These are phyloP conservation scores for Ranitomeya variabilis DNA, from an alignment of 2,113 vertebrate species.

Conservation along the genomic window DNA sequence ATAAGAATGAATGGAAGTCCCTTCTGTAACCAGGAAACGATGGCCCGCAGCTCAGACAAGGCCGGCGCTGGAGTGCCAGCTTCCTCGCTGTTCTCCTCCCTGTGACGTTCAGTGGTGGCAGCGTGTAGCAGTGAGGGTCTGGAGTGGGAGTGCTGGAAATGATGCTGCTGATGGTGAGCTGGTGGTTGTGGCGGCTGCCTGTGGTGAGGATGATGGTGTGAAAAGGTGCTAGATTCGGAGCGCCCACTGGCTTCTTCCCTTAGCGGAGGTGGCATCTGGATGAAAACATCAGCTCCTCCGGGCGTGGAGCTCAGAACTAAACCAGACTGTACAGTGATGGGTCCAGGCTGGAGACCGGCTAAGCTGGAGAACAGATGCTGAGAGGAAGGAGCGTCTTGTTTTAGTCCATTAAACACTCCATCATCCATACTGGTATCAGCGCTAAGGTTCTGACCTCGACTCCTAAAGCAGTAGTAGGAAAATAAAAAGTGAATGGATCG, in stretches of 20 bases:
- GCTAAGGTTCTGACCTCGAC: conserved; percentile 86
- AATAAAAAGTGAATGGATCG: not conserved
- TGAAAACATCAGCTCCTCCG: conserved; percentile 83
- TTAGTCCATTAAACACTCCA: conserved; percentile 91
- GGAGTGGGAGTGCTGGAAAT: conserved; percentile 83
- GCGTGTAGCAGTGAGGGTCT: conserved; percentile 88
- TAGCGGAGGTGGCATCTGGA: conserved; percentile 85
- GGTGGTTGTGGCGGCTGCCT: conserved; percentile 56
- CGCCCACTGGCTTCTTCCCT: conserved; percentile 83
- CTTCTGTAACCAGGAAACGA: conserved; percentile 92
- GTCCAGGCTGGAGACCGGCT: conserved; percentile 78
- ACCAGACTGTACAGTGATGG: conserved; percentile 83
- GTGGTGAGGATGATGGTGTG: conserved; percentile 82
- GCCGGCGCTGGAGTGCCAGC: conserved; percentile 88
- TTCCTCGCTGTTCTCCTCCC: conserved; percentile 78
- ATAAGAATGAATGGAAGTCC: conserved; percentile 97
- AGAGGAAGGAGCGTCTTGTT: conserved; percentile 82
- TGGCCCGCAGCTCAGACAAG: conserved; percentile 88
- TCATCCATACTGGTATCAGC: conserved; percentile 90
- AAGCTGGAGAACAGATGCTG: conserved; percentile 90
- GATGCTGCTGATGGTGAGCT: conserved; percentile 78
- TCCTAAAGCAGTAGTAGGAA: conserved; percentile 67
- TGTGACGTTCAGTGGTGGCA: conserved; percentile 78
- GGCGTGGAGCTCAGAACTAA: conserved; percentile 87
- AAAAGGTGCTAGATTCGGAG: conserved; percentile 70